Base-by-base conservation (phyloP, 2,113 vertebrate species). In the Syngnathoides biaculeatus region DNA sequence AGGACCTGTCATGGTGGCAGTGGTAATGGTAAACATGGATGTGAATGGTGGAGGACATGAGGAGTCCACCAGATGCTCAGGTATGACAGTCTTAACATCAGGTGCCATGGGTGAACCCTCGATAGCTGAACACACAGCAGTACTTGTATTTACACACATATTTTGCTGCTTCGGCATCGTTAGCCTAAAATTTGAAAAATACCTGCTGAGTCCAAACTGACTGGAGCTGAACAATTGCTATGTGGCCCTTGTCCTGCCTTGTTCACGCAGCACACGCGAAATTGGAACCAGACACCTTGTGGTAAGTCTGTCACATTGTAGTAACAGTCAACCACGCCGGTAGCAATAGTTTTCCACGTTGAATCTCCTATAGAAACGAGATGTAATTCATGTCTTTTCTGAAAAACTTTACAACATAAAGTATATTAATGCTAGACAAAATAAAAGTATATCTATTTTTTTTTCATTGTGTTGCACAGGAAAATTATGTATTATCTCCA, bases 161-260 rank as follows among this genome's bases (percentile, higher is more conserved):
- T 22, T 12, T 22, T 13, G 17, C 22, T 43, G 3, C 52, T 7
- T 27, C 15, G 43, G 5, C 39, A 19, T 55, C 30, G 20, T 30
- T 8, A 13, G 26, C 1, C 9, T 15, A 10, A 27, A 22, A 43
- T 43, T 63, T 0, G 13, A 47, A 17, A 14, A 27, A 3, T 80
- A 97, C 95, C 94, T 90, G 81, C 67, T 0, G 69, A 67, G 50
- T 92, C 89, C 30, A 98, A 62, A 65, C 86, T 72, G 80, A 98
- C 91, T n/a, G 86, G 92, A 78, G 80, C 90, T 0, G 95, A 98
- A 38, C 73, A 80, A 72, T 69, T 92, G 84, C 96, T 98, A 85
- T 95, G 92, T 1, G 95, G 94, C 0, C 97, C 94, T 72, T 95
- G 95, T 35, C 97, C 97, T 0, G 97, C 96, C 62, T 95, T 97